phyloP scores from a whole-genome alignment of 1,140 invertebrate species.

The Glomeris maerens region DNA sequence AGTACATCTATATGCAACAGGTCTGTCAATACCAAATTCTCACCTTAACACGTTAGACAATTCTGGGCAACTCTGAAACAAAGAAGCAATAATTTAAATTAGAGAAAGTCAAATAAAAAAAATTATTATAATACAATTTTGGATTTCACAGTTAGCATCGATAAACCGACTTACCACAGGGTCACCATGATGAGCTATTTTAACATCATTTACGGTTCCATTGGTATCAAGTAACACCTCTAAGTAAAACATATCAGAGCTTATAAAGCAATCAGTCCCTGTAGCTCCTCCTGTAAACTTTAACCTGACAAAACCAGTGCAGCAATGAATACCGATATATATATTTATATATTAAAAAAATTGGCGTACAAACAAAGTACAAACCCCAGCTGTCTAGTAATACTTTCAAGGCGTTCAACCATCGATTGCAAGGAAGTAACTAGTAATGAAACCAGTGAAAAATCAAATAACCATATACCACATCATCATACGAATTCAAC shows the following conservation, averaged over 20 bases:
- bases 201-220: slow-evolving; percentile 77
- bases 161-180: slow-evolving; percentile 25
- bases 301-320: slow-evolving; percentile 39
- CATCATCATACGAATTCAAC: too few relatives aligned
- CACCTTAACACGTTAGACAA: slow-evolving; percentile 36
- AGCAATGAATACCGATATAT: slow-evolving; percentile 1
- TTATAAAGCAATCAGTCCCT: slow-evolving; percentile 73
- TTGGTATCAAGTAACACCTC: slow-evolving; percentile 70
- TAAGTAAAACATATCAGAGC: slow-evolving; percentile 91
- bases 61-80: slow-evolving; percentile 65
- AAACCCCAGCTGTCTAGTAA: slow-evolving; percentile 71
- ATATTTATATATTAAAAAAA: slow-evolving; percentile 11
- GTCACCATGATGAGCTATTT: slow-evolving; percentile 79
- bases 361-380: slow-evolving; percentile 7
- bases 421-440: slow-evolving; percentile 77
- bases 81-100: slow-evolving; percentile 13
- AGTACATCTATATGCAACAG: slow-evolving; percentile 18
- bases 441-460: slow-evolving; percentile 19
- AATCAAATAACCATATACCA: slow-evolving; percentile 3
- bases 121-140: slow-evolving; percentile 1
- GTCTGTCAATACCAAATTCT: slow-evolving; percentile 48
- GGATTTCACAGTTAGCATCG: too few relatives aligned
- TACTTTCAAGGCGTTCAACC: slow-evolving; percentile 77
- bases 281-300: slow-evolving; percentile 54
- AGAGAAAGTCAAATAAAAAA: slow-evolving; percentile 7